Evolutionary conservation across 2,888 invertebrate genomes (phyloP).

Genomic region (Pteria penguin): DNA sequence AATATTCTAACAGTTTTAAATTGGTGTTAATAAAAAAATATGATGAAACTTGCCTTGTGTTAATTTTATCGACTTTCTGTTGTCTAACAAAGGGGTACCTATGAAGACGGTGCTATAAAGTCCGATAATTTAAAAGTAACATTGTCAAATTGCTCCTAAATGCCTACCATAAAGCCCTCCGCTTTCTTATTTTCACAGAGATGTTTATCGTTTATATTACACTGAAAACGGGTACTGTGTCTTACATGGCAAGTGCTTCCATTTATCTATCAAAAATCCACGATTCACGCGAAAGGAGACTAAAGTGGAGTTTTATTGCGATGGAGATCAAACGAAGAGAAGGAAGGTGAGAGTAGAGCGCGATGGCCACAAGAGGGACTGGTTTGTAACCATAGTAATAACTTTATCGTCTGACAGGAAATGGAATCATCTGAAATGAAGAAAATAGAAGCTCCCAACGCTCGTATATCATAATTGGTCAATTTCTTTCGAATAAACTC

Average conservation of each 20-base stretch:
- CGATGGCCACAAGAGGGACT: too few relatives aligned
- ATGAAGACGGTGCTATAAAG: not conserved
- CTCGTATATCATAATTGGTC: not conserved
- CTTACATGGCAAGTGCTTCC: too few relatives aligned
- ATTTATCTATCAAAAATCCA: too few relatives aligned
- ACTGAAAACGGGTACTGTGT: not conserved
- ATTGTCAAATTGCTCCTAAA: constrained; percentile 13
- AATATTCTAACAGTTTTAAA: not conserved
- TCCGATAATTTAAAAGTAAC: constrained; percentile 22
- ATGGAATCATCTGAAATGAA: not conserved
- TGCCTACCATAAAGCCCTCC: constrained; percentile 10
- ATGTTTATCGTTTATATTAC: constrained; percentile 15
- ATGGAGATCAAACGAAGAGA: too few relatives aligned
- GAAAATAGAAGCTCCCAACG: not conserved
- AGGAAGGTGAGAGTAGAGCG: too few relatives aligned
- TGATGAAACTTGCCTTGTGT: not conserved
- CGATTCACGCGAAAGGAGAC: too few relatives aligned
- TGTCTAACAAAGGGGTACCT: not conserved
- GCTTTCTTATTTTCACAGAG: constrained; percentile 16
- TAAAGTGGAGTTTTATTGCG: too few relatives aligned
- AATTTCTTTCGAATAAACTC: not conserved
- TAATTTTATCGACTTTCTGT: not conserved
- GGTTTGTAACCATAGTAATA: not conserved
- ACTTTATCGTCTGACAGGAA: not conserved
- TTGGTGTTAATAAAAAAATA: not conserved